Percentiles rank a stretch among this genome's conserved stretches.
phyloP scores from a whole-genome alignment of 1,140 invertebrate species.

The Coptotermes formosanus region DNA sequence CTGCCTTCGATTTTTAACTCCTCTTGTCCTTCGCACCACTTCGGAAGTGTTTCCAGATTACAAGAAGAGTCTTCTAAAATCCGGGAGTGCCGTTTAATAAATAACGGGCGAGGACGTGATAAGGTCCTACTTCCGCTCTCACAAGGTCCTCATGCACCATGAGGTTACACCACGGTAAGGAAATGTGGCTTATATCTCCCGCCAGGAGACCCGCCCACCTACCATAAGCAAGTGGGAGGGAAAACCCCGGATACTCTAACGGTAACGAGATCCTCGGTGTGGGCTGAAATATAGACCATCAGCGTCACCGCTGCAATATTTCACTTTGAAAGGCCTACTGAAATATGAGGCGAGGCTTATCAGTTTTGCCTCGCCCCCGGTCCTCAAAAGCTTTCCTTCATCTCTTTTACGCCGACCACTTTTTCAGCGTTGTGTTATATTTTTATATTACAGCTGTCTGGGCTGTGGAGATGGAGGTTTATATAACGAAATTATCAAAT shows the following conservation, averaged over 20 bases:
- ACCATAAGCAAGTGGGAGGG: too few species aligned
- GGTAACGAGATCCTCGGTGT: background rate
- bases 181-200: background rate
- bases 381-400: background rate
- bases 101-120: background rate
- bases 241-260: background rate
- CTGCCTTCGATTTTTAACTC: background rate
- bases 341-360: conserved; percentile 12
- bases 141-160: background rate
- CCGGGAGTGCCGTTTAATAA: background rate
- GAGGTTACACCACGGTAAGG: background rate
- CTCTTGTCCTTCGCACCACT: background rate
- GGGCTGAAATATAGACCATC: conserved; percentile 9
- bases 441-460: background rate
- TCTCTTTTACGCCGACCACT: background rate
- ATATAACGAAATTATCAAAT: background rate
- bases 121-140: background rate
- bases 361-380: background rate
- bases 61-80: background rate
- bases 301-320: background rate
- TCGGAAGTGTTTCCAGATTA: background rate
- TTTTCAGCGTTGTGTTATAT: background rate
- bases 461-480: background rate
- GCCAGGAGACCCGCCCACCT: background rate
- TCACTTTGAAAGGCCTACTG: background rate